These are phyloP conservation scores for Melanotaenia parkinsoni DNA, from an alignment of 2,797 vertebrate species.

Conservation along the genomic window DNA sequence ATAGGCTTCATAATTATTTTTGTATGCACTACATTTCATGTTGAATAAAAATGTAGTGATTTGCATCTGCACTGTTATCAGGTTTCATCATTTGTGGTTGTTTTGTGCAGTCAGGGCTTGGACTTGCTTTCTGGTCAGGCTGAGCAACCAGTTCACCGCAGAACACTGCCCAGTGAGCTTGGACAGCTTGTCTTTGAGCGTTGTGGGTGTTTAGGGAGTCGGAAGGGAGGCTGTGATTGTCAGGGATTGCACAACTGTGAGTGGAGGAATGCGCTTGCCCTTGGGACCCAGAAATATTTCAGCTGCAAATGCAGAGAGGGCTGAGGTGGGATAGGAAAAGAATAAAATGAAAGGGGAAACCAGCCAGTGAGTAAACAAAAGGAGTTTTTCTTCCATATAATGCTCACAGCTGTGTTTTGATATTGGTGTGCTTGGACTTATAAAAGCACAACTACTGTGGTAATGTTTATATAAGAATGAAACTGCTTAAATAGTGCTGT, in stretches of 20 bases:
- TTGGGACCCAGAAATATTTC: slow-evolving; percentile 79
- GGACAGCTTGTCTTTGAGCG: slow-evolving; percentile 62
- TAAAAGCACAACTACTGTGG: slow-evolving; percentile 8
- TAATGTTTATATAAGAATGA: slow-evolving; percentile 20
- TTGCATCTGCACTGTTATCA: slow-evolving; percentile 41
- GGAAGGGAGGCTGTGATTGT: slow-evolving; percentile 63
- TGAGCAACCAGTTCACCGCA: slow-evolving; percentile 62
- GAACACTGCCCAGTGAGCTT: slow-evolving; percentile 77
- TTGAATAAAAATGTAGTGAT: slow-evolving; percentile 8
- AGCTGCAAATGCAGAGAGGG: slow-evolving; percentile 69
- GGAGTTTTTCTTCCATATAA: slow-evolving; percentile 13
- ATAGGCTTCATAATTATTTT: neutral
- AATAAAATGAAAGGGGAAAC: slow-evolving; percentile 52
- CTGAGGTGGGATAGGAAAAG: slow-evolving; percentile 45
- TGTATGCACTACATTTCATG: neutral
- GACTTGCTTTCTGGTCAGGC: slow-evolving; percentile 67
- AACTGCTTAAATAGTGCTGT: slow-evolving; percentile 11
- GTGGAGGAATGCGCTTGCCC: slow-evolving; percentile 78
- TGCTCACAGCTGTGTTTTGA: slow-evolving; percentile 47
- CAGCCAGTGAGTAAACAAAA: slow-evolving; percentile 31
- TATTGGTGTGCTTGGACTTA: slow-evolving; percentile 2
- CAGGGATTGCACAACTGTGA: slow-evolving; percentile 81
- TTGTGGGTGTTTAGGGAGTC: slow-evolving; percentile 68
- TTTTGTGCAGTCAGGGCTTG: slow-evolving; percentile 61
- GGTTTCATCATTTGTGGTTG: slow-evolving; percentile 53